Conservation (phyloP, 1,140 invertebrate genomes). For the Diploscapter pachys region DNA sequence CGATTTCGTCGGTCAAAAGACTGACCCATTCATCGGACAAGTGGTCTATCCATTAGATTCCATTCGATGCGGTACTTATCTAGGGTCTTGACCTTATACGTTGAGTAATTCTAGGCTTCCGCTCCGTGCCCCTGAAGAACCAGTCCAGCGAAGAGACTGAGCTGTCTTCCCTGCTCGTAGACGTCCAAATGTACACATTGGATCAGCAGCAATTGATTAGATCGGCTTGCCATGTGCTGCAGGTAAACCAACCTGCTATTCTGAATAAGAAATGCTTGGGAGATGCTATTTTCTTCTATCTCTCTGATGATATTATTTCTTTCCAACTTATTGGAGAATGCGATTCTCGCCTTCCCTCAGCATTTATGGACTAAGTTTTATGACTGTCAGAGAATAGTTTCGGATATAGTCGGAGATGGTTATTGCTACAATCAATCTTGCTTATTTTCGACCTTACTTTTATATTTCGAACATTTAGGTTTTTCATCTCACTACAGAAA, state of each 20-base stretch:
- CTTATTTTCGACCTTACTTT: too few species aligned
- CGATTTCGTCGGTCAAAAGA: constrained; percentile 74
- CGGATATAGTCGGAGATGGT: too few species aligned
- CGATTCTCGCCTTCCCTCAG: too few species aligned
- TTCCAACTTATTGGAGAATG: too few species aligned
- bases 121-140: constrained; percentile 85
- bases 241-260: not conserved
- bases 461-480: too few species aligned
- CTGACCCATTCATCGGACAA: constrained; percentile 91
- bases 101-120: constrained; percentile 68
- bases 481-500: too few species aligned
- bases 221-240: constrained; percentile 3
- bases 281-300: too few species aligned
- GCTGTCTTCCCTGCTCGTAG: constrained; percentile 79
- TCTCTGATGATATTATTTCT: too few species aligned
- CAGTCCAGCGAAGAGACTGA: constrained; percentile 87
- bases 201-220: constrained; percentile 6
- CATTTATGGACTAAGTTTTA: too few species aligned
- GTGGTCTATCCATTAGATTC: constrained; percentile 79
- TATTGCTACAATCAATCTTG: too few species aligned
- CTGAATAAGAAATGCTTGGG: too few species aligned
- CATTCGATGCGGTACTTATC: constrained; percentile 33
- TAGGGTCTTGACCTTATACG: not conserved
- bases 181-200: constrained; percentile 41
- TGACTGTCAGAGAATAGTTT: too few species aligned